phyloP scores from a whole-genome alignment of 2,888 invertebrate species.

The Catocala nupta region DNA sequence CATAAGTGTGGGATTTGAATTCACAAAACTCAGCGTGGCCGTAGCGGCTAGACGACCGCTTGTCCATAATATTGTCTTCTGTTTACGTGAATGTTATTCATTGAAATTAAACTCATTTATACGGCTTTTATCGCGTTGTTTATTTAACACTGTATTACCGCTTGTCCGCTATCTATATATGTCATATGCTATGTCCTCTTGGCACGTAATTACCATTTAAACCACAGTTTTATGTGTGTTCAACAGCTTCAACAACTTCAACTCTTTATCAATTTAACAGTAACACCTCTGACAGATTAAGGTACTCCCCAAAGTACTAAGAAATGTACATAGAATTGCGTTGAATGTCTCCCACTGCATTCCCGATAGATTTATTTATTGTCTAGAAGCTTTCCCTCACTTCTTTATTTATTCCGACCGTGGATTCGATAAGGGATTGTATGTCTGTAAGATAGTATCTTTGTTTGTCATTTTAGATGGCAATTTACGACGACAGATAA shows the following conservation, averaged over 20 bases:
- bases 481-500: no score
- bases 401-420: slow-evolving; percentile 12
- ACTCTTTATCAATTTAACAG: slow-evolving; percentile 1
- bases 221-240: not conserved
- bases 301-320: slow-evolving; percentile 9
- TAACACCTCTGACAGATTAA: not conserved
- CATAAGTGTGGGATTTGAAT: no score
- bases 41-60: no score
- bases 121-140: no score
- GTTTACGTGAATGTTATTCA: no score
- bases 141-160: no score
- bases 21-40: no score
- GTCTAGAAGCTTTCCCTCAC: slow-evolving; percentile 11
- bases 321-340: slow-evolving; percentile 9
- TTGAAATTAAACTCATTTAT: no score
- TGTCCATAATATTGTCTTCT: no score
- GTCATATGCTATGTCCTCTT: no score
- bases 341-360: not conserved
- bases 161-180: no score
- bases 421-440: slow-evolving; percentile 5
- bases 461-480: slow-evolving; percentile 1
- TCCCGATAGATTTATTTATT: slow-evolving; percentile 13
- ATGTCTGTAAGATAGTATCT: not conserved
- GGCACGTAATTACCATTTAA: no score
- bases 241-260: not conserved